Percentiles rank a stretch among this genome's conserved stretches.
Conservation (phyloP, 2,888 invertebrate genomes). For the Sylvicola cinctus region DNA sequence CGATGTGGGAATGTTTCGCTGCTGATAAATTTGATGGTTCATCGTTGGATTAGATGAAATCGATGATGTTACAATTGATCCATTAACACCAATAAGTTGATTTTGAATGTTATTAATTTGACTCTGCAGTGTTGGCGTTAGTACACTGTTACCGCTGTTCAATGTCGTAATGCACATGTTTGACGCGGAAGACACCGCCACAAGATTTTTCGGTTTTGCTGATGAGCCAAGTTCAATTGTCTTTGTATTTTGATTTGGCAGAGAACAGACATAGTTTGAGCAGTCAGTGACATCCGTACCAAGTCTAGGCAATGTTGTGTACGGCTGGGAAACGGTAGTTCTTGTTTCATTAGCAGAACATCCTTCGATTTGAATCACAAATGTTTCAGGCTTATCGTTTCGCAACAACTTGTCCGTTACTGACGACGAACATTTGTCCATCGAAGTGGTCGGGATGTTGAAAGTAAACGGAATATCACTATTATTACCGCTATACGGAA, state of each 20-base stretch:
- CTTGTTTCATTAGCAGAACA: no score
- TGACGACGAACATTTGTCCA: no score
- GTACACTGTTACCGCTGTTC: slow-evolving; percentile 9
- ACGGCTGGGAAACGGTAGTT: slow-evolving; percentile 19
- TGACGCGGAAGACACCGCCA: slow-evolving; percentile 3
- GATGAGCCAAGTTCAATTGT: no score
- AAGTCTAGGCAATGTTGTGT: slow-evolving; percentile 24
- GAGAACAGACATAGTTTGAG: no score
- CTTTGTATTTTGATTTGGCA: no score
- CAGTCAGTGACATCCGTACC: background rate
- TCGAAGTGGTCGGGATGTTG: slow-evolving; percentile 19
- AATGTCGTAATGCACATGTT: slow-evolving; percentile 8
- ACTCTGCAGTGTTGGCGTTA: slow-evolving; percentile 10
- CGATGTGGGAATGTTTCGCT: no score
- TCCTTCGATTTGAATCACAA: slow-evolving; percentile 26
- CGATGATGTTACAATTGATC: no score
- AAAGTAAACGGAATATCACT: slow-evolving; percentile 16
- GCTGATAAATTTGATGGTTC: no score
- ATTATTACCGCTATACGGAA: slow-evolving; percentile 20
- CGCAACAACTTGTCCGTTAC: slow-evolving; percentile 13
- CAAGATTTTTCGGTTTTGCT: no score
- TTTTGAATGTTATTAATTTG: slow-evolving; percentile 12
- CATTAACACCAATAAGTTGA: slow-evolving; percentile 11
- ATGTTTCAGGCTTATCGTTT: slow-evolving; percentile 11
- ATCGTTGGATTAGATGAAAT: no score